These are phyloP conservation scores for Electrona antarctica DNA, from an alignment of 2,113 vertebrate genomes.

Conservation along the genomic window DNA sequence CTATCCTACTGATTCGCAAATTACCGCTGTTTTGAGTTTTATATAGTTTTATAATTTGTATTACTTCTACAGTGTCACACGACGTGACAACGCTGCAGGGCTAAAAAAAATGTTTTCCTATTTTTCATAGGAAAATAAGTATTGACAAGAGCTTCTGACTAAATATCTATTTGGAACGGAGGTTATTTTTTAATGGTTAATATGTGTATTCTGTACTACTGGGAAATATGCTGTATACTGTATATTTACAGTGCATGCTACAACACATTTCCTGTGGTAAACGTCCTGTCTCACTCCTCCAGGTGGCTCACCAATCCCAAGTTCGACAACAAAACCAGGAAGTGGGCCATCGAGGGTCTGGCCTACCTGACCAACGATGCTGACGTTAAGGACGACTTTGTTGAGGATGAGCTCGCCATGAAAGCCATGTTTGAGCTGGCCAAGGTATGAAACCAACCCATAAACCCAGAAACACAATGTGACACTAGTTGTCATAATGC, in stretches of 20 bases:
- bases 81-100: too few relatives aligned
- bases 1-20: too few relatives aligned
- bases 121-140: too few relatives aligned
- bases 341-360: constrained; percentile 95
- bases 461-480: background rate
- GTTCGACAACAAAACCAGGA: constrained; percentile 90
- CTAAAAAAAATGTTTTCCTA: too few relatives aligned
- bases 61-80: too few relatives aligned
- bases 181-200: too few relatives aligned
- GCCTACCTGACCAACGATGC: constrained; percentile 95
- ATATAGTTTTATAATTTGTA: too few relatives aligned
- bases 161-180: too few relatives aligned
- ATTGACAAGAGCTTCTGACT: too few relatives aligned
- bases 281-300: constrained; percentile 22
- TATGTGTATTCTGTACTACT: too few relatives aligned
- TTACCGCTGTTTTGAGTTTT: too few relatives aligned
- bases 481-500: background rate
- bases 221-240: background rate
- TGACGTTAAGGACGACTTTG: constrained; percentile 98
- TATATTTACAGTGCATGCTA: background rate
- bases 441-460: constrained; percentile 77
- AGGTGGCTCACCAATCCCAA: constrained; percentile 93
- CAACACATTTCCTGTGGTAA: background rate
- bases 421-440: constrained; percentile 96
- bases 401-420: constrained; percentile 90